A percentile compares a stretch with the other conserved stretches of the same genome.
Conservation (phyloP, 2,888 invertebrate genomes). For the Parnassius glacialis region DNA sequence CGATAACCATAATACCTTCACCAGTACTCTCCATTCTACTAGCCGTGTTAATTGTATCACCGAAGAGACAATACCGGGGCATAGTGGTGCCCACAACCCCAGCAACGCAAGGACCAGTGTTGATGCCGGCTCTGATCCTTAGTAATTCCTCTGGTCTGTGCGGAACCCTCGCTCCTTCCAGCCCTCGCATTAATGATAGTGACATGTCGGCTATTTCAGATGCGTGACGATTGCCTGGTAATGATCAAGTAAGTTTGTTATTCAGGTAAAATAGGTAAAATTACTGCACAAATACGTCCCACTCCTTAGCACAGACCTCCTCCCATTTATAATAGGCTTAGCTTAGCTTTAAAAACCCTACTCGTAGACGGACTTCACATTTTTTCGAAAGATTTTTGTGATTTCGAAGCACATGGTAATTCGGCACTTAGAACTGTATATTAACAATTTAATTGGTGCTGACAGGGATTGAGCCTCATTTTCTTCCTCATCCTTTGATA, state of each 20-base stretch:
- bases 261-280: too few relatives aligned
- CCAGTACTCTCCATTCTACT: conserved; percentile 84
- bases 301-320: too few relatives aligned
- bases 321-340: too few relatives aligned
- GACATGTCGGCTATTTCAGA: conserved; percentile 84
- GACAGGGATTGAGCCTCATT: too few relatives aligned
- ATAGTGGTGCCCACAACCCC: conserved; percentile 83
- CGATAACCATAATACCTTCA: conserved; percentile 50
- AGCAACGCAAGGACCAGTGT: conserved; percentile 84
- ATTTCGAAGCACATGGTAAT: too few relatives aligned
- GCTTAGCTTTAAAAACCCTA: too few relatives aligned
- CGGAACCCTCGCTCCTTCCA: conserved; percentile 77
- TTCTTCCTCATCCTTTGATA: too few relatives aligned
- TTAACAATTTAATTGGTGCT: too few relatives aligned
- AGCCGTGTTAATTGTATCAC: conserved; percentile 84
- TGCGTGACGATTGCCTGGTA: conserved; percentile 76
- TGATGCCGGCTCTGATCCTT: conserved; percentile 79
- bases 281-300: too few relatives aligned
- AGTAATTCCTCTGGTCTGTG: conserved; percentile 74
- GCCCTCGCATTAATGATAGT: conserved; percentile 73
- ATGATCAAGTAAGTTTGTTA: not conserved
- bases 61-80: conserved; percentile 83
- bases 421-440: too few relatives aligned
- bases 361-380: too few relatives aligned
- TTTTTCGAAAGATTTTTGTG: too few relatives aligned